Percentiles rank a stretch among this genome's conserved stretches.
Conservation (phyloP, 2,888 invertebrate species). For the Eupeodes latifasciatus region DNA sequence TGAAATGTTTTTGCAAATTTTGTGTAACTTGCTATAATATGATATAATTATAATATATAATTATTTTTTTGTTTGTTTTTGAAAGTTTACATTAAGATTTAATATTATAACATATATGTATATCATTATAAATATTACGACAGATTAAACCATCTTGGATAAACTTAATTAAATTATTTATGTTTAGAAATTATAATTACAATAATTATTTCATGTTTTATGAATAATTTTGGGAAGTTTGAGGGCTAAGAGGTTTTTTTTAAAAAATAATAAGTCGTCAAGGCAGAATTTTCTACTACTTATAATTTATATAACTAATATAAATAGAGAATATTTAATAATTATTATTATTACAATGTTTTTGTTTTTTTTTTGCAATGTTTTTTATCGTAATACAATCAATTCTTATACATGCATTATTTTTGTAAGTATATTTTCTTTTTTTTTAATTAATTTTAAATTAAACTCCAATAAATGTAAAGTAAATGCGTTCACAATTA, state of each 20-base stretch:
- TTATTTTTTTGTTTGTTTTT: conserved; percentile 42
- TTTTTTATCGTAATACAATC: conserved; percentile 58
- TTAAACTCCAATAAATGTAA: conserved; percentile 39
- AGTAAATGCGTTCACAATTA: conserved; percentile 67
- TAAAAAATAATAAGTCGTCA: conserved; percentile 75
- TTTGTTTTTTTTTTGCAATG: conserved; percentile 33
- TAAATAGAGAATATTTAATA: conserved; percentile 46
- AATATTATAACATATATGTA: conserved; percentile 32
- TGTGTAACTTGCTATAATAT: conserved; percentile 33
- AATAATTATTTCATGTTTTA: conserved; percentile 24
- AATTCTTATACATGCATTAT: not conserved
- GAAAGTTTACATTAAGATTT: conserved; percentile 5
- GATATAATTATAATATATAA: conserved; percentile 71
- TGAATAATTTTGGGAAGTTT: conserved; percentile 28
- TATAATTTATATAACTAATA: conserved; percentile 40
- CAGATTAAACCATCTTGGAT: conserved; percentile 38
- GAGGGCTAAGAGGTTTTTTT: conserved; percentile 51
- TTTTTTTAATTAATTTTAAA: conserved; percentile 8
- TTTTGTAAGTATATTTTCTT: not conserved
- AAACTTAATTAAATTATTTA: conserved; percentile 26
- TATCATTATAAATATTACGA: conserved; percentile 29
- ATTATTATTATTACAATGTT: conserved; percentile 12
- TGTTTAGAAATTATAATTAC: conserved; percentile 21
- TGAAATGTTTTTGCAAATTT: conserved; percentile 1
- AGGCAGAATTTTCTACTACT: conserved; percentile 65